A percentile compares a stretch with the other conserved stretches of the same genome.
Conservation (phyloP, 2,888 invertebrate genomes). For the Tribolium freemani region DNA sequence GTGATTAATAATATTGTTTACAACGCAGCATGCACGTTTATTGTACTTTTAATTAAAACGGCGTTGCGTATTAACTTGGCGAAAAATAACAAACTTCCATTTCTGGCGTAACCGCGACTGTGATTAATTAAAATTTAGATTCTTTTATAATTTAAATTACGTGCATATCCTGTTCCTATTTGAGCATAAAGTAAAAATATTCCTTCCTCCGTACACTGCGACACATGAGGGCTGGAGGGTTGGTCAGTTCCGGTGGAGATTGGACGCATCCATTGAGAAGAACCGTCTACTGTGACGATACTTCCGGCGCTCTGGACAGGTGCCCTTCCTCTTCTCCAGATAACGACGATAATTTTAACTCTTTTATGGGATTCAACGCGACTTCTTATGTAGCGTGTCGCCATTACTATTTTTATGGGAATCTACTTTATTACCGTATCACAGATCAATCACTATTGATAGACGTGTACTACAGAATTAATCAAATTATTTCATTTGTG, state of each 20-base stretch:
- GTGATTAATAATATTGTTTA: slow-evolving; percentile 38
- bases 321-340: slow-evolving; percentile 57
- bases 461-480: background rate
- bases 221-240: slow-evolving; percentile 56
- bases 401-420: background rate
- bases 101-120: slow-evolving; percentile 2
- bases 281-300: slow-evolving; percentile 64
- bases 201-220: slow-evolving; percentile 54
- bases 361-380: slow-evolving; percentile 33
- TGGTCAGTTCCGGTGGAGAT: slow-evolving; percentile 65
- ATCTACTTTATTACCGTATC: too few species aligned
- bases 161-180: slow-evolving; percentile 53
- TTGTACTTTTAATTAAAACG: slow-evolving; percentile 29
- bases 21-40: slow-evolving; percentile 16
- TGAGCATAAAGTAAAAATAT: slow-evolving; percentile 57
- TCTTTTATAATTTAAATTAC: slow-evolving; percentile 52
- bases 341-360: slow-evolving; percentile 44
- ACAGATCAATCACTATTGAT: too few species aligned
- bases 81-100: slow-evolving; percentile 15
- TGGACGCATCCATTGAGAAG: slow-evolving; percentile 64
- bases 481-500: background rate
- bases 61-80: slow-evolving; percentile 2
- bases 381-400: slow-evolving; percentile 35
- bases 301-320: slow-evolving; percentile 62
- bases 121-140: slow-evolving; percentile 21